These are phyloP conservation scores for Butastur rufipennis DNA, from an alignment of 2,113 vertebrate species.

Conservation along the genomic window DNA sequence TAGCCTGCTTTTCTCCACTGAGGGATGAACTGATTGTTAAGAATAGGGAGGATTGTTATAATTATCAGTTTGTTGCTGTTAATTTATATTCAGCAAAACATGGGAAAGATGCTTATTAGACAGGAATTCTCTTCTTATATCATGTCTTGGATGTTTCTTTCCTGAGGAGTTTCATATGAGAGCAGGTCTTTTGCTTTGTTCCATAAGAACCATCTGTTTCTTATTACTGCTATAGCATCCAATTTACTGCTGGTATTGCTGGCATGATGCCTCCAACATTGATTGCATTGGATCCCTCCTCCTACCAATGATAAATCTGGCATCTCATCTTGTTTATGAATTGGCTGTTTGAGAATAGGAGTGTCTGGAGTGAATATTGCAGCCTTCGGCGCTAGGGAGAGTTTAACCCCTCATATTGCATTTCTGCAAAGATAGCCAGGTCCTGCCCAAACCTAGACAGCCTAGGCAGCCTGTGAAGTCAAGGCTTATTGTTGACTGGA, in stretches of 20 bases:
- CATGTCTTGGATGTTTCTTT: not conserved
- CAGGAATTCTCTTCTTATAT: not conserved
- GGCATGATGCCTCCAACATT: not conserved
- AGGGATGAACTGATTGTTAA: not conserved
- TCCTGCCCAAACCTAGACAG: not conserved
- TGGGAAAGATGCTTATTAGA: not conserved
- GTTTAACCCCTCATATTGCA: not conserved
- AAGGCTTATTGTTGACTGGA: not conserved
- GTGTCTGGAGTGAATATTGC: not conserved
- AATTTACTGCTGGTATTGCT: not conserved
- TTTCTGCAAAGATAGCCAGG: not conserved
- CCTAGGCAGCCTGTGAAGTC: not conserved
- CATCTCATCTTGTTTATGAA: not conserved
- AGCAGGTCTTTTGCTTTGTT: not conserved
- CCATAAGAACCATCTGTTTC: slow-evolving; percentile 29
- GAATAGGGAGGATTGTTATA: not conserved
- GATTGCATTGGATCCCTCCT: not conserved
- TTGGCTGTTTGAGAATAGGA: not conserved
- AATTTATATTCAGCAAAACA: not conserved
- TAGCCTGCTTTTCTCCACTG: not conserved
- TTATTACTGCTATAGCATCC: slow-evolving; percentile 7
- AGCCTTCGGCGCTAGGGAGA: not conserved
- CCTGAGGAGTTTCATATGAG: not conserved
- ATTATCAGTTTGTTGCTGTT: not conserved
- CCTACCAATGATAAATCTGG: not conserved